Percentiles rank a stretch among this genome's conserved stretches.
Evolutionary conservation across 2,888 invertebrate genomes (phyloP).

Genomic region (Agrenia bidenticulata): DNA sequence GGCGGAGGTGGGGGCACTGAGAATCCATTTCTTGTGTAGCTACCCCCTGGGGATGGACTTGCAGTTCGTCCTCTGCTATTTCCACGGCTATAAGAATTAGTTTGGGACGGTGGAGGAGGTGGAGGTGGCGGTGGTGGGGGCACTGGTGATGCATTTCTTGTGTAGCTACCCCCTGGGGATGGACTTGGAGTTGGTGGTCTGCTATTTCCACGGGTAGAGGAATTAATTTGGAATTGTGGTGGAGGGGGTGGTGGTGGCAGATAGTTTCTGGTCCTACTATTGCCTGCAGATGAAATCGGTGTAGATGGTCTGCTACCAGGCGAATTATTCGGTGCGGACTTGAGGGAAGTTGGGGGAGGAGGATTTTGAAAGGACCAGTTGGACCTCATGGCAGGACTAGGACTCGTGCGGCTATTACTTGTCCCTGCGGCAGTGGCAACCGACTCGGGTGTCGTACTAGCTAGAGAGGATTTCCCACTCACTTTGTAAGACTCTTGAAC

Average conservation of each 20-base stretch:
- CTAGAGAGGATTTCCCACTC: no score
- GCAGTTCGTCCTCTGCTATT: no score
- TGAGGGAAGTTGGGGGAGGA: neutral
- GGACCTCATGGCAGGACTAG: no score
- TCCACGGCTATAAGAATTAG: no score
- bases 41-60: neutral
- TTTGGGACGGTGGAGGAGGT: no score
- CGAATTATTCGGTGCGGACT: neutral
- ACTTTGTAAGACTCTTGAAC: no score
- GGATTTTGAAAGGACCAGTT: neutral
- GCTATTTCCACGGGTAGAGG: slow-evolving; percentile 8
- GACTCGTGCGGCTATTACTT: no score
- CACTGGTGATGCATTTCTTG: neutral
- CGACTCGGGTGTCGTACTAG: no score
- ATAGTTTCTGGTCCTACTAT: neutral
- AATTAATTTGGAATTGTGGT: neutral
- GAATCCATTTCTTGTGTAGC: no score
- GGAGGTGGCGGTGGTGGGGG: neutral
- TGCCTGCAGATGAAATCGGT: neutral
- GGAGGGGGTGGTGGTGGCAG: slow-evolving; percentile 11
- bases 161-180: neutral
- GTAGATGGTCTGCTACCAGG: no score
- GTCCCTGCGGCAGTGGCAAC: no score
- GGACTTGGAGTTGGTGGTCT: neutral
- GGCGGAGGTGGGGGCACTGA: no score